These are phyloP conservation scores for Chaetophractus vellerosus DNA, from an alignment of 2,797 vertebrate species.

Conservation along the genomic window DNA sequence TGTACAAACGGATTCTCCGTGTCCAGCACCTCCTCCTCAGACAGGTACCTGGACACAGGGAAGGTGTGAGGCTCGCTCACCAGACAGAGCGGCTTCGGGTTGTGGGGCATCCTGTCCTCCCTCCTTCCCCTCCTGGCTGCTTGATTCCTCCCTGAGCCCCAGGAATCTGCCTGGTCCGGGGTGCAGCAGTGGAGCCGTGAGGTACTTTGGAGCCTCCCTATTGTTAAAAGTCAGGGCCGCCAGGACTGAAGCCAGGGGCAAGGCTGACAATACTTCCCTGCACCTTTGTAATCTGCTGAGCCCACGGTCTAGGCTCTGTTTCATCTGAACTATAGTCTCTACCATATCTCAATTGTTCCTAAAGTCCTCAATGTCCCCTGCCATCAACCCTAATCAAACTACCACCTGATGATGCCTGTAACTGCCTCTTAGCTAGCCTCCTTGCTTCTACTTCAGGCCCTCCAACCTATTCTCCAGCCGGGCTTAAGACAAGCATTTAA, in stretches of 20 bases:
- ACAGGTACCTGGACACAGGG: slow-evolving; percentile 93
- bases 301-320: neutral
- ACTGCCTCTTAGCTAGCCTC: neutral
- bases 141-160: neutral
- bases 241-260: neutral
- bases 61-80: slow-evolving; percentile 4
- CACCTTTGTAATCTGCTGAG: neutral
- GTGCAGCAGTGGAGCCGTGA: neutral
- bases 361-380: neutral
- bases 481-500: neutral
- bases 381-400: neutral
- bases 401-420: neutral
- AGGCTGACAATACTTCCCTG: too few relatives aligned
- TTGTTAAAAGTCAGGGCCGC: neutral
- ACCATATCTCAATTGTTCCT: neutral
- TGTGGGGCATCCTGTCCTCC: neutral
- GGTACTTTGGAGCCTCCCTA: neutral
- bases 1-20: slow-evolving; percentile 95
- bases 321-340: neutral
- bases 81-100: neutral
- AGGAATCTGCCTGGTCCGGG: neutral
- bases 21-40: slow-evolving; percentile 94
- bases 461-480: neutral
- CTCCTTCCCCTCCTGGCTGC: neutral
- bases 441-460: neutral